These are phyloP conservation scores for Pristionchus japonicus DNA, from an alignment of 2,888 invertebrate species.

Conservation along the genomic window DNA sequence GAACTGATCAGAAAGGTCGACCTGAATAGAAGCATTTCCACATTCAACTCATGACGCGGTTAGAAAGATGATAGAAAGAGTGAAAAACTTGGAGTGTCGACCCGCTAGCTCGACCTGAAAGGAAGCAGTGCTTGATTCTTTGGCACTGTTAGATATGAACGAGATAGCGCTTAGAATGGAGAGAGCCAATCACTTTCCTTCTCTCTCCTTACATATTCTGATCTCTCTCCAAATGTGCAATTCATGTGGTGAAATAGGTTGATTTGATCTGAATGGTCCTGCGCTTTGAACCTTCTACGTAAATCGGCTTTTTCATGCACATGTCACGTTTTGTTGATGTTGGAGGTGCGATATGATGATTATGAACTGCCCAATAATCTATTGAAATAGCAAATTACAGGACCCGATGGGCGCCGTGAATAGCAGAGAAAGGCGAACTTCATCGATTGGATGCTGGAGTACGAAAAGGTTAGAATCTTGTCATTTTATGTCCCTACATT, in stretches of 20 bases:
- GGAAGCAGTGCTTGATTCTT: no score
- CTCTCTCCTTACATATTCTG: neutral
- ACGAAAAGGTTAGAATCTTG: conserved; percentile 4
- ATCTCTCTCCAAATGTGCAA: neutral
- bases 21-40: neutral
- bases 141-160: neutral
- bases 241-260: neutral
- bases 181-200: neutral
- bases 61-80: neutral
- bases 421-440: conserved; percentile 40
- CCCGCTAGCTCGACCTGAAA: neutral
- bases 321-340: no score
- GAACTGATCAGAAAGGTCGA: neutral
- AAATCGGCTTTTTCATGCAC: neutral
- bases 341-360: neutral
- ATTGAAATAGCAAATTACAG: neutral
- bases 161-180: neutral
- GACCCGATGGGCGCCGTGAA: conserved; percentile 44
- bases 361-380: neutral
- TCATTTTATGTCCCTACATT: no score
- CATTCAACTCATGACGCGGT: no score
- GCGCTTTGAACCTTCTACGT: neutral
- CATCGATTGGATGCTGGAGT: conserved; percentile 42
- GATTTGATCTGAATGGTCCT: neutral
- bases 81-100: no score